These are phyloP conservation scores for Hippocampus mohnikei DNA, from an alignment of 2,113 vertebrate genomes.

Conservation along the genomic window DNA sequence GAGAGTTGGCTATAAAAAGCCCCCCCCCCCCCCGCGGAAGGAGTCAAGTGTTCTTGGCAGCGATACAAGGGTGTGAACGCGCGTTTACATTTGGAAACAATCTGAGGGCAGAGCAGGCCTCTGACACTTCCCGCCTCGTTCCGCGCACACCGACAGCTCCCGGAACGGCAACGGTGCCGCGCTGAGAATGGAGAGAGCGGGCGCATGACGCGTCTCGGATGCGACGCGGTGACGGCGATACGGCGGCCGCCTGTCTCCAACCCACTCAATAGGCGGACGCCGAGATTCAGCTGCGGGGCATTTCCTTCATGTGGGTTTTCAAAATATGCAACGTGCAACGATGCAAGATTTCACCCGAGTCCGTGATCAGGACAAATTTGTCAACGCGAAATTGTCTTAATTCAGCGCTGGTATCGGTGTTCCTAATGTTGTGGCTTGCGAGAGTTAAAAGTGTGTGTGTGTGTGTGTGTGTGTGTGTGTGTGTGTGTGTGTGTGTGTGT, in stretches of 20 bases:
- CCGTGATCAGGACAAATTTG: no score
- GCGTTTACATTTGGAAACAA: constrained; percentile 29
- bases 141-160: constrained; percentile 23
- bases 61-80: constrained; percentile 22
- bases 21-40: constrained; percentile 12
- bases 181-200: constrained; percentile 15
- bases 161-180: constrained; percentile 12
- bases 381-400: no score
- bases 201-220: constrained; percentile 19
- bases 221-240: constrained; percentile 7
- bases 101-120: constrained; percentile 14
- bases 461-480: neutral
- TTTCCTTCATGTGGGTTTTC: neutral
- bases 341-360: no score
- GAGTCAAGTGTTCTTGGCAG: constrained; percentile 5
- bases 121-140: constrained; percentile 17
- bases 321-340: no score
- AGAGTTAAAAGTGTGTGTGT: neutral
- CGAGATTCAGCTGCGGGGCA: constrained; percentile 11
- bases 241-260: neutral
- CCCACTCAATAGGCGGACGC: neutral
- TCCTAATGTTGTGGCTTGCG: neutral
- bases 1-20: constrained; percentile 5
- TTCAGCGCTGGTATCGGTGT: neutral
- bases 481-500: neutral